phyloP scores from a whole-genome alignment of 2,113 vertebrate species.

The Myotis yumanensis region DNA sequence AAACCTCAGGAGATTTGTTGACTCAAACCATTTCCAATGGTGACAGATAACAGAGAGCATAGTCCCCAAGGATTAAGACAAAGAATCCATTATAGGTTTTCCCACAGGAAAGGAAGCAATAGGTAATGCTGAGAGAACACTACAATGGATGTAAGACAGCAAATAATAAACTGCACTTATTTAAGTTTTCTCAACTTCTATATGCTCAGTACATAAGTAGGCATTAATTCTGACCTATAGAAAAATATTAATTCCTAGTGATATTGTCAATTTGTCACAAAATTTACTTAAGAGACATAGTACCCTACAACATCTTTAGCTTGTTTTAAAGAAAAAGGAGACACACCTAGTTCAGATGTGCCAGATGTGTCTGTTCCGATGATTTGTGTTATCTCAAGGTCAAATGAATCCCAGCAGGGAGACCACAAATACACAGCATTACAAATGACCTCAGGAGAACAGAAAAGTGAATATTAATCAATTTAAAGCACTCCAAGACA shows the following conservation, averaged over 20 bases:
- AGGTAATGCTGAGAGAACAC: not conserved
- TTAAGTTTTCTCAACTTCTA: not conserved
- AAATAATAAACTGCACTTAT: not conserved
- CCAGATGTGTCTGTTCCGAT: not conserved
- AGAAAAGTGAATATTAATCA: slow-evolving; percentile 57
- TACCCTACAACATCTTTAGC: not conserved
- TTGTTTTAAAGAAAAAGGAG: not conserved
- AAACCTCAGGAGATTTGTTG: not conserved
- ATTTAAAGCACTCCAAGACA: not conserved
- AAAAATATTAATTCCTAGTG: not conserved
- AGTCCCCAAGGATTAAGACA: not conserved
- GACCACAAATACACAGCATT: not conserved
- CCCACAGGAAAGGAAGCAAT: not conserved
- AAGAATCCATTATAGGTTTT: not conserved
- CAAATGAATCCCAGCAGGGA: slow-evolving; percentile 45
- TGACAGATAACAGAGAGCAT: not conserved
- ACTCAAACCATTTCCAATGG: slow-evolving; percentile 3
- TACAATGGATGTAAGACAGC: not conserved
- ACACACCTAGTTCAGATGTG: not conserved
- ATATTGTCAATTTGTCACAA: not conserved
- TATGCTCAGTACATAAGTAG: not conserved
- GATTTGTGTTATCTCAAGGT: slow-evolving; percentile 45
- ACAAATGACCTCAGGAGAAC: slow-evolving; percentile 43
- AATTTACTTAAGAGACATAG: not conserved
- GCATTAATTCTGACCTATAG: not conserved